Conservation (phyloP, 92 coral and sea anemone genomes). For the Heteractis magnifica region DNA sequence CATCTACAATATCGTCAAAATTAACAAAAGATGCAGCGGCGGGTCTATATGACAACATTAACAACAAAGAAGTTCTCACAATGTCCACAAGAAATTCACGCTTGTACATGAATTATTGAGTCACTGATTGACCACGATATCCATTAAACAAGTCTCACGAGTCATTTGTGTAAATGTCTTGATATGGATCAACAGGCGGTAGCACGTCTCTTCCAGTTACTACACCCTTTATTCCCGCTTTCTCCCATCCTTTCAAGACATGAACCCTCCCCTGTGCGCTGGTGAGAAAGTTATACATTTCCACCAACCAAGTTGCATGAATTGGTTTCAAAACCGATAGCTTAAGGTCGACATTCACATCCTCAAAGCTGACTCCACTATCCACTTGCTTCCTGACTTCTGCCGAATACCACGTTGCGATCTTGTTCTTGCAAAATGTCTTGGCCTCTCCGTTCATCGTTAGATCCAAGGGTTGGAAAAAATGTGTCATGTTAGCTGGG, state of each 20-base stretch:
- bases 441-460: slow-evolving; percentile 36
- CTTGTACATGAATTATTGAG: too few species aligned
- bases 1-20: too few species aligned
- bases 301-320: slow-evolving; percentile 51
- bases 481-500: slow-evolving; percentile 61
- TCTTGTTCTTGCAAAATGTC: slow-evolving; percentile 35
- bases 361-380: slow-evolving; percentile 31
- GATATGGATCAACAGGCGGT: slow-evolving; percentile 21
- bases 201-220: slow-evolving; percentile 35
- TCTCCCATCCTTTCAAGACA: slow-evolving; percentile 49
- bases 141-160: too few species aligned
- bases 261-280: slow-evolving; percentile 34
- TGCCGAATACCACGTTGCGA: slow-evolving; percentile 42
- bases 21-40: too few species aligned
- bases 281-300: slow-evolving; percentile 45
- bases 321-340: slow-evolving; percentile 48
- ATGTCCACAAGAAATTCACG: background rate
- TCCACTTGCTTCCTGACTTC: slow-evolving; percentile 37
- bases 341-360: slow-evolving; percentile 41
- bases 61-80: too few species aligned
- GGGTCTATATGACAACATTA: too few species aligned
- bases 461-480: slow-evolving; percentile 62
- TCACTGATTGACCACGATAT: too few species aligned
- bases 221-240: slow-evolving; percentile 49
- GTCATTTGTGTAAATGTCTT: background rate